Evolutionary conservation across 2,113 vertebrate species (phyloP), one percentile per base, ranked within the genome.

Genomic region (Anseranas semipalmata): DNA sequence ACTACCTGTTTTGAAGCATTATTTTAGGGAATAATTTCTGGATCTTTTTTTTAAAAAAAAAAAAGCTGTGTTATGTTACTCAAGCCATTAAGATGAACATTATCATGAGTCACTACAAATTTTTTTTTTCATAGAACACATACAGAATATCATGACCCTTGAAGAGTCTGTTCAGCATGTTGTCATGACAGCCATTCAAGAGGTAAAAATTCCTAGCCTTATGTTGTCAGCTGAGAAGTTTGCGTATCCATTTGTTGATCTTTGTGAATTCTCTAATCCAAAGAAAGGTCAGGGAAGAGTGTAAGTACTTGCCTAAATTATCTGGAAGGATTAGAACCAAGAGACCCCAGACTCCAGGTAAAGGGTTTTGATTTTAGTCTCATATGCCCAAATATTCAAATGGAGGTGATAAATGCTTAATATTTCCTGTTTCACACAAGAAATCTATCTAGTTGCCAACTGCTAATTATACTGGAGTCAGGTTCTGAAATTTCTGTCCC

Each of bases 131-230:
- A 25, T 95, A 99, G 99, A 99, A 58, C 99, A 99, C 94, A 99
- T 99, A 96, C 99, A 99, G 97, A 98, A 98, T 93, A 99, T 99
- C 97, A 99, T 99, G 99, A 99, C 99, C 27, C 94, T 99, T 87
- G 99, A 99, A 91, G 99, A 99, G 84, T 99, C 99, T 85, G 99
- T 99, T 82, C 99, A 99, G 30, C 99, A 99, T 56, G 99, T 99
- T 93, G 99, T 99, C 70, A 99, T 99, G 99, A 99, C 99, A 65
- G 99, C 99, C 94, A 99, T 99, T 97, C 99, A 99, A 78, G 99
- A 99, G 98, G 99, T 99, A 85, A 97, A 96, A 80, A 46, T 63
- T 95, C 37, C 32, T 9, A 75, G 43, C 46, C 43, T 81, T 50
- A 15, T 67, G 59, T 56, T 80, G 17, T 71, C 58, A 74, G 3